Percentiles rank a stretch among this genome's conserved stretches.
Evolutionary conservation across 2,888 invertebrate species (phyloP).

Genomic region (Pterobdella sp.): DNA sequence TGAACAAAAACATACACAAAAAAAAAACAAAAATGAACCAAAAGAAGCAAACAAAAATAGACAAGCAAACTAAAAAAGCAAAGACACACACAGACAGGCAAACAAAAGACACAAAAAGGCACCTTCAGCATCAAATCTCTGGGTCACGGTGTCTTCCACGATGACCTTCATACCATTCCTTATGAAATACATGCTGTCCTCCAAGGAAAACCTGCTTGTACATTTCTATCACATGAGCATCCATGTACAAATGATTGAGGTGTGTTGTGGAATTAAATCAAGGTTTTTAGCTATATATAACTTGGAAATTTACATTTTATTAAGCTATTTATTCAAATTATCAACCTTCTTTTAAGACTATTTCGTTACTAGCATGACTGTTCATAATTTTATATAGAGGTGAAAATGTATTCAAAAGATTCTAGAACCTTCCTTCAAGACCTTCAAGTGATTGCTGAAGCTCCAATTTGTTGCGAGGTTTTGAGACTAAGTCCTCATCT

Average conservation of each 20-base stretch:
- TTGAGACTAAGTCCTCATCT: background rate
- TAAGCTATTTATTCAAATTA: no score
- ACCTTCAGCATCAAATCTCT: conserved; percentile 90
- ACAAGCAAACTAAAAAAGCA: background rate
- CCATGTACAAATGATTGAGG: no score
- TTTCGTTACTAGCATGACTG: no score
- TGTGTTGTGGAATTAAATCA: no score
- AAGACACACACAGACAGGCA: background rate
- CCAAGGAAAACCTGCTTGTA: conserved; percentile 61
- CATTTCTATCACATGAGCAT: background rate
- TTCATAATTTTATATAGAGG: no score
- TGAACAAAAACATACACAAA: background rate
- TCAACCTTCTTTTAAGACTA: no score
- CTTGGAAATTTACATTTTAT: no score
- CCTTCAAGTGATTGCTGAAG: conserved; percentile 26
- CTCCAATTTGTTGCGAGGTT: conserved; percentile 12
- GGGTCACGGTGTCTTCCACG: conserved; percentile 96
- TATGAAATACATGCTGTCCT: conserved; percentile 76
- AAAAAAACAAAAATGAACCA: background rate
- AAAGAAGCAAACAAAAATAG: background rate
- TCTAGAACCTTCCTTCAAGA: conserved; percentile 23
- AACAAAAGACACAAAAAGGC: conserved; percentile 22
- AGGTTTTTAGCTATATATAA: no score
- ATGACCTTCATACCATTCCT: conserved; percentile 91
- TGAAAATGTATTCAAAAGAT: no score